Evolutionary conservation across 2,113 vertebrate species (phyloP), one percentile per base, ranked within the genome.

Genomic region (Phylloscopus trochiloides): DNA sequence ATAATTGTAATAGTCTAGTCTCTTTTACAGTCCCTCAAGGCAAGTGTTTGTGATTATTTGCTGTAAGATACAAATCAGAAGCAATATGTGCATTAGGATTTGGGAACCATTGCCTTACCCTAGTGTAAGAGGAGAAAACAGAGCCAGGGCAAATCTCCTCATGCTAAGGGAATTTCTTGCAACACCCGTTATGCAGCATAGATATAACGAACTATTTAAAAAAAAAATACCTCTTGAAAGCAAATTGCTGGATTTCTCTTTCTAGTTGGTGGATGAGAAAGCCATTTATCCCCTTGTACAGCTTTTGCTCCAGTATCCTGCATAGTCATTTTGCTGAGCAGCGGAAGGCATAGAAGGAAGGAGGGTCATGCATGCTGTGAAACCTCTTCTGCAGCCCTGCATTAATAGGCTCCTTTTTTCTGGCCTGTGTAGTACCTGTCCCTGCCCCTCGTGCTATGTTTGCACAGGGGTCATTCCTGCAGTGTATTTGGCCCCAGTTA

Each of bases 101-200:
- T 88, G n/a, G 31, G 31, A 82, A 36, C 45, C 2, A 13, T 45
- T 0, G 0, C 17, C 7, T 68, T 75, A 57, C 6, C 14, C 14
- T 47, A 38, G 19, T 12, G 6, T 62, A 29, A 54, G 25, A 50
- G 24, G 34, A 54, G 26, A 47, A 48, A 57, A 63, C 90, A 82
- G 29, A 77, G 14, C 20, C 22, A 1, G 4, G 32, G 17, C 61
- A 45, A 52, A 54, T 74, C 71, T 38, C 4, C 8, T 15, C 0
- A 0, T 50, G 45, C n/a, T 47, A 21, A 67, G 26, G 25, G 34
- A 36, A 54, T 66, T 84, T 78, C 51, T 63, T 82, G 32, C 57
- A 66, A 1, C 43, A 47, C 31, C 14, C n/a, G 16, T 77, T 77
- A 36, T 54, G 22, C 40, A 82, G 36, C 24, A 26, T 48, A 68